These are phyloP conservation scores for Coryphaenoides rupestris DNA, from an alignment of 2,113 vertebrate genomes.

Conservation along the genomic window DNA sequence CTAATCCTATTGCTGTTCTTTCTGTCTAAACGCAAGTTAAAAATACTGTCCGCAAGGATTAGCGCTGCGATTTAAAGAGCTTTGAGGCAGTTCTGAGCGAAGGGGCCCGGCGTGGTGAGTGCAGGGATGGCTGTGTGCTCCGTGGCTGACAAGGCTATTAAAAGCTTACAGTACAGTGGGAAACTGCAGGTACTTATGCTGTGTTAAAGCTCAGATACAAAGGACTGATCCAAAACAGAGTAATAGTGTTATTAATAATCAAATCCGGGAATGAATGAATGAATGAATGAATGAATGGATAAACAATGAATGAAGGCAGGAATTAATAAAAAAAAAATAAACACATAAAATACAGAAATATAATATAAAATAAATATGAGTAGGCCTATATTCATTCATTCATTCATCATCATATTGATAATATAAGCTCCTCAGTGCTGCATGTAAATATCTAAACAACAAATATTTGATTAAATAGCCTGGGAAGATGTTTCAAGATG, in stretches of 20 bases:
- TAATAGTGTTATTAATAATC: not conserved
- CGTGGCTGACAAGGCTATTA: slow-evolving; percentile 35
- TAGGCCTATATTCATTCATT: too few species aligned
- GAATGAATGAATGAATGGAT: too few species aligned
- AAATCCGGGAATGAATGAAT: too few species aligned
- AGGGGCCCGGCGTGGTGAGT: slow-evolving; percentile 39
- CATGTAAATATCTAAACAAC: too few species aligned
- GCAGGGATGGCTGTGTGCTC: slow-evolving; percentile 31
- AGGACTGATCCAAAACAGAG: not conserved
- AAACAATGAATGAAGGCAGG: too few species aligned
- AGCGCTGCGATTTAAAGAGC: slow-evolving; percentile 71
- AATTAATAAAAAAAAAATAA: too few species aligned
- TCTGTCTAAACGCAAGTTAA: slow-evolving; percentile 72
- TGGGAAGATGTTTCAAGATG: too few species aligned
- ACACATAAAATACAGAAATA: too few species aligned
- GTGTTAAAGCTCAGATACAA: not conserved
- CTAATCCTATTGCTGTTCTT: slow-evolving; percentile 76
- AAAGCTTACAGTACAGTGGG: slow-evolving; percentile 20
- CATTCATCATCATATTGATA: too few species aligned
- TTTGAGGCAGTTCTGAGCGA: slow-evolving; percentile 59
- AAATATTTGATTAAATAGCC: too few species aligned
- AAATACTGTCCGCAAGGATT: slow-evolving; percentile 77
- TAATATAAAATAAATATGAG: too few species aligned
- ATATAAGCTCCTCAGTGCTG: too few species aligned
- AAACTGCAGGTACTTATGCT: slow-evolving; percentile 3